Percentiles rank a stretch among this genome's conserved stretches.
phyloP scores from a whole-genome alignment of 1,140 invertebrate species.

The Rhagoletis zephyria region DNA sequence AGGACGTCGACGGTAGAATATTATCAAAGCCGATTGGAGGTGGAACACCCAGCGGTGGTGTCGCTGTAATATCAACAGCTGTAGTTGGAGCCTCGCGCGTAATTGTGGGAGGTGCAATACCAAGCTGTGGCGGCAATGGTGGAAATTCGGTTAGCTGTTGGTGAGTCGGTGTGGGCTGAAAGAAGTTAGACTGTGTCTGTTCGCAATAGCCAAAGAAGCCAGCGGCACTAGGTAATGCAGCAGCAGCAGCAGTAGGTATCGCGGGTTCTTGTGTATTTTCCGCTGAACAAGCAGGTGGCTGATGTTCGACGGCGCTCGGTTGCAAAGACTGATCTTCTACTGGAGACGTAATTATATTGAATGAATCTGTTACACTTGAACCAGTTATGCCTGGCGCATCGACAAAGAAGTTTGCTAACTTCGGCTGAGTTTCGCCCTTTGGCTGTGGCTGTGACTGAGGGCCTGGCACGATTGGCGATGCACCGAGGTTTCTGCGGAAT shows the following conservation, averaged over 20 bases:
- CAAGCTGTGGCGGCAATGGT: constrained; percentile 45
- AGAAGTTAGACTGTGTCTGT: background rate
- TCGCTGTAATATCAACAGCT: background rate
- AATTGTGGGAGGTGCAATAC: constrained; percentile 40
- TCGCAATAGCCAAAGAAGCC: background rate
- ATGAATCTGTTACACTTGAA: background rate
- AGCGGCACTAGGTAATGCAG: background rate
- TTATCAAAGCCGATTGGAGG: constrained; percentile 66
- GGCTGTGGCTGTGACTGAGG: background rate
- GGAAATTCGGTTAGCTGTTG: constrained; percentile 53
- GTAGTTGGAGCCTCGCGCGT: background rate
- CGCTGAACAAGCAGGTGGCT: background rate
- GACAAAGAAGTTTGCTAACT: constrained; percentile 56
- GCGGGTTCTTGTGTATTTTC: background rate
- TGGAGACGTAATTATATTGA: constrained; percentile 55
- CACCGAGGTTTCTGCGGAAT: constrained; percentile 1
- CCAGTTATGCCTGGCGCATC: background rate
- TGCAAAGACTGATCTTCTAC: background rate
- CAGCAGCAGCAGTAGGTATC: background rate
- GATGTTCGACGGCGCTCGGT: background rate
- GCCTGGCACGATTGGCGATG: background rate
- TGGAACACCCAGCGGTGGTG: constrained; percentile 15
- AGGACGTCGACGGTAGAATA: background rate
- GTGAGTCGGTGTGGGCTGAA: background rate
- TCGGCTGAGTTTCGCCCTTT: constrained; percentile 17